Base-by-base conservation (phyloP, 1,140 invertebrate genomes). In the Lepidurus apus region DNA sequence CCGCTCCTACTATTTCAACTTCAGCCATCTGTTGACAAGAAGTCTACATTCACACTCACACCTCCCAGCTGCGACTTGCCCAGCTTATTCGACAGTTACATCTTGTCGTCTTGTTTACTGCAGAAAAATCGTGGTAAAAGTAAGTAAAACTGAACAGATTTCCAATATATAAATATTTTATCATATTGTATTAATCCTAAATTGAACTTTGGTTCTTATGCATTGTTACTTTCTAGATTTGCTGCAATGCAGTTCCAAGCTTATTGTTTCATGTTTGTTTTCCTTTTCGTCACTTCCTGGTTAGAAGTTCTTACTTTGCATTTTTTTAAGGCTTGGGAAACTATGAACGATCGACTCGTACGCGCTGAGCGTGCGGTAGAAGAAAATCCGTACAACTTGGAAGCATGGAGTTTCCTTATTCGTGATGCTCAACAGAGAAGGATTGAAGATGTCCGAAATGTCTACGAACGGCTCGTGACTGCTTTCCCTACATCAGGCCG, bases 401-500 rank as follows among this genome's bases (percentile, higher is more conserved):
- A 99, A 85, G 95, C 96, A 45, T 99, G 97, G 97, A 96, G 95
- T 80, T 89, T 98, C 74, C 88, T 98, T 42, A 91, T 98, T 5
- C 88, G 96, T 81, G 96, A 98, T 88, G 93, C 95, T 4, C 92
- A 98, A 87, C 93, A 91, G 1, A 91, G 95, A 82, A 91, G 92
- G 75, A 96, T 98, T 75, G 93, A 94, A 79, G 94, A 98, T 85
- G 95, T 97, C 10, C 88, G 97, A 74, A 88, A 90, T 10, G 90
- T 98, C 79, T 99, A 98, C 85, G 98, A 99, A 86, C 93, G 93
- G 82, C 87, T 99, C 1, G 94, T 99, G 1, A 86, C 88, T 17
- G 94, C 96, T 21, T 99, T 99, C 85, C 96, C 97, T 7, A 98
- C 95, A 45, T 94, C 95, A 73, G 98, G 97, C 1, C 89, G 96